Evolutionary conservation across 2,113 vertebrate genomes (phyloP), one percentile per base, ranked within the genome.

Genomic region (Syngnathoides biaculeatus): DNA sequence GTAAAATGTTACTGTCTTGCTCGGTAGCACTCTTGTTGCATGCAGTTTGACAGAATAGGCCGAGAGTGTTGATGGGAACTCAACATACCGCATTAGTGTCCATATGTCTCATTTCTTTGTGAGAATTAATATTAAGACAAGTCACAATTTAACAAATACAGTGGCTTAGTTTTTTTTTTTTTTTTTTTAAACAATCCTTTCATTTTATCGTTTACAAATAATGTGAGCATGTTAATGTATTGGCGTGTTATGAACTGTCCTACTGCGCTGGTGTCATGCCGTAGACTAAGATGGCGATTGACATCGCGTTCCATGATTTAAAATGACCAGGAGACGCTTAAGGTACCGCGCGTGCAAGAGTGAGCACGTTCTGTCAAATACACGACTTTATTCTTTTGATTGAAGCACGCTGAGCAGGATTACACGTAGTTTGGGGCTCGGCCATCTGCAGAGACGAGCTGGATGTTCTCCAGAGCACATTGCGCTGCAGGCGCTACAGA

Each of bases 361-460:
- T 59, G 11, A 22, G 58, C 10, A 55, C 26, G 62, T 68, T 75
- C 30, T 35, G 30, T 35, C 26, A 69, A 55, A 68, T 64, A 15
- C 12, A 30, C 59, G 70, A 30, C 15, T 45, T 64, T 13, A 39
- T 19, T 30, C 24, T 52, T 65, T 27, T 48, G n/a, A 24, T 64
- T 77, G 39, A 63, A 64, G 38, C 2, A 5, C 24, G 26, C 62
- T 50, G 27, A 55, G 65, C 67, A 53, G 79, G 79, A 84, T 87
- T 87, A 82, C 79, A 62, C 75, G 75, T 74, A 60, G 73, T 80
- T 80, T 66, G 55, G 76, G 77, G 65, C 77, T 80, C 67, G 75
- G 71, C 69, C 79, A 79, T 83, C 78, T 89, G 82, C 47, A 64
- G 62, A 79, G 67, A 48, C 65, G 78, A 78, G 72, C 83, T 82